Evolutionary conservation across 92 coral and sea anemone genomes (phyloP).

Genomic region (Zoanthus sansibaricus): DNA sequence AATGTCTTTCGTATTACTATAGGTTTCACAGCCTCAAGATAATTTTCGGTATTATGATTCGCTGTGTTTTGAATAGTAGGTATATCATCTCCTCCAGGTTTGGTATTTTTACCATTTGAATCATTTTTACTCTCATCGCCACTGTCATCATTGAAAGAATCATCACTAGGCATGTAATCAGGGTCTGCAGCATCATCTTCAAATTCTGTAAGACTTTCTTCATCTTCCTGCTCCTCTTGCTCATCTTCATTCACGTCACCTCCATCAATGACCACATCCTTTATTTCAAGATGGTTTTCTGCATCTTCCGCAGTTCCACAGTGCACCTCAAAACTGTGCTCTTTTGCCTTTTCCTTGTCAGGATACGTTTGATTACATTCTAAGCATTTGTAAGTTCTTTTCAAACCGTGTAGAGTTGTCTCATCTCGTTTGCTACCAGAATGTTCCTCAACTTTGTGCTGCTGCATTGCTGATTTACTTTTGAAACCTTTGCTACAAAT

Average conservation of each 20-base stretch:
- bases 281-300: constrained; percentile 24
- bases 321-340: constrained; percentile 36
- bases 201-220: constrained; percentile 1
- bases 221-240: neutral
- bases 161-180: constrained; percentile 3
- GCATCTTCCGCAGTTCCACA: neutral
- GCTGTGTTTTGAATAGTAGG: constrained; percentile 1
- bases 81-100: neutral
- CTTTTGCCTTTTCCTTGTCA: constrained; percentile 29
- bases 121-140: neutral
- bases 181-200: constrained; percentile 27
- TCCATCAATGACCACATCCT: neutral
- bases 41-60: neutral
- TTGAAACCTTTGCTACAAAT: constrained; percentile 33
- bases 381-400: constrained; percentile 12
- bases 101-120: neutral
- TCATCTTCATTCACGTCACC: neutral
- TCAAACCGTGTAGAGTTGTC: neutral
- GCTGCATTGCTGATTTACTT: constrained; percentile 9
- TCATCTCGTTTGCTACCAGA: constrained; percentile 21
- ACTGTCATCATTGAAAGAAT: constrained; percentile 12
- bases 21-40: constrained; percentile 41
- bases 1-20: constrained; percentile 30
- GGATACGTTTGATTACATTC: constrained; percentile 39
- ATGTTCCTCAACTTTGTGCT: constrained; percentile 22